These are phyloP conservation scores for Diachasma alloeum DNA, from an alignment of 1,140 invertebrate genomes.

Conservation along the genomic window DNA sequence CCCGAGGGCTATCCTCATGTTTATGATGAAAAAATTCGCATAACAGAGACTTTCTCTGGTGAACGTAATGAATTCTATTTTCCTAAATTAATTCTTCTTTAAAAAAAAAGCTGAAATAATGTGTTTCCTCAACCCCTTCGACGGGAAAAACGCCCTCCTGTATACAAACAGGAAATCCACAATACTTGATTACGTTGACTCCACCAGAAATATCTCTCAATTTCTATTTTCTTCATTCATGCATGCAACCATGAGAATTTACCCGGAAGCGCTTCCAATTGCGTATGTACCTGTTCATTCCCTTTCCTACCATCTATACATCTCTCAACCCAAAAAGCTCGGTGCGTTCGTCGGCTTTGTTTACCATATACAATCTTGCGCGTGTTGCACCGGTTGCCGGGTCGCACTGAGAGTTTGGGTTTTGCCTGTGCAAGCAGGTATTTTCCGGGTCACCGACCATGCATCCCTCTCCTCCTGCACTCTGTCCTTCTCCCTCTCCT, in stretches of 20 bases:
- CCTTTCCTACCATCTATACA: background rate
- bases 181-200: background rate
- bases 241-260: background rate
- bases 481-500: background rate
- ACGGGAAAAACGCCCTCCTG: background rate
- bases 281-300: conserved; percentile 2
- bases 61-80: too few species aligned
- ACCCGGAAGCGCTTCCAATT: background rate
- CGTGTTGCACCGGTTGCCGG: conserved; percentile 16
- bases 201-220: background rate
- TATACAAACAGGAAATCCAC: background rate
- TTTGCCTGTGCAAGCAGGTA: conserved; percentile 31
- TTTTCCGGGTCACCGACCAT: conserved; percentile 30
- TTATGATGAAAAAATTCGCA: too few species aligned
- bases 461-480: background rate
- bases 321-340: background rate
- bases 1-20: too few species aligned
- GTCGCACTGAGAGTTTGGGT: conserved; percentile 10
- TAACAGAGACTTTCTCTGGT: too few species aligned
- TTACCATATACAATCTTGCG: conserved; percentile 8
- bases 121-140: background rate
- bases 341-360: conserved; percentile 2
- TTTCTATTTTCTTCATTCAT: background rate
- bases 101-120: too few species aligned
- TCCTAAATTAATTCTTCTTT: too few species aligned